phyloP scores from a whole-genome alignment of 2,797 vertebrate species.

The Rhadinocentrus ornatus region DNA sequence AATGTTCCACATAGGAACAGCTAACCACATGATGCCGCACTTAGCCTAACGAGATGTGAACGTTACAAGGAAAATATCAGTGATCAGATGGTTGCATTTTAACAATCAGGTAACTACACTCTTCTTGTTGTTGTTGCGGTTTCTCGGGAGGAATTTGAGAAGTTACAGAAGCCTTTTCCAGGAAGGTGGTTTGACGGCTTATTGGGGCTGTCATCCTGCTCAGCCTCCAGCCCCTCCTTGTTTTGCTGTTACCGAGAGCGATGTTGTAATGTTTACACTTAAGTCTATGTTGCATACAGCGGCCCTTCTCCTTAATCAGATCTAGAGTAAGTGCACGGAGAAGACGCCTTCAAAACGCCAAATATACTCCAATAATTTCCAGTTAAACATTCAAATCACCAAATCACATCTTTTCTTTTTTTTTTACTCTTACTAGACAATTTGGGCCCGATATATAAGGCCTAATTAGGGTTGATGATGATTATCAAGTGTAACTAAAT shows the following conservation, averaged over 20 bases:
- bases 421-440: slow-evolving; percentile 31
- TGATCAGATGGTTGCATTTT: slow-evolving; percentile 80
- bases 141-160: slow-evolving; percentile 29
- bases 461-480: slow-evolving; percentile 21
- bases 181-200: slow-evolving; percentile 51
- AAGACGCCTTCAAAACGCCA: slow-evolving; percentile 6
- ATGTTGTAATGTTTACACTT: slow-evolving; percentile 85
- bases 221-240: slow-evolving; percentile 84
- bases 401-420: slow-evolving; percentile 21
- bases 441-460: slow-evolving; percentile 45
- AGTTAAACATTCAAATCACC: slow-evolving; percentile 18
- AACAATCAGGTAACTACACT: slow-evolving; percentile 84
- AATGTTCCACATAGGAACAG: slow-evolving; percentile 84
- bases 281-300: slow-evolving; percentile 56
- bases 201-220: slow-evolving; percentile 73
- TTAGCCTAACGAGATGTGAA: slow-evolving; percentile 83
- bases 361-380: background rate
- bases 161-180: slow-evolving; percentile 41
- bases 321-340: slow-evolving; percentile 10
- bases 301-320: slow-evolving; percentile 19
- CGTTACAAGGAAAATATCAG: slow-evolving; percentile 74
- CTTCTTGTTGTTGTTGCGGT: slow-evolving; percentile 35
- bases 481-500: slow-evolving; percentile 20
- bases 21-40: slow-evolving; percentile 82
- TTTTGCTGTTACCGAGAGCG: slow-evolving; percentile 78